Evolutionary conservation across 2,113 vertebrate species (phyloP).

Genomic region (Martes martes): DNA sequence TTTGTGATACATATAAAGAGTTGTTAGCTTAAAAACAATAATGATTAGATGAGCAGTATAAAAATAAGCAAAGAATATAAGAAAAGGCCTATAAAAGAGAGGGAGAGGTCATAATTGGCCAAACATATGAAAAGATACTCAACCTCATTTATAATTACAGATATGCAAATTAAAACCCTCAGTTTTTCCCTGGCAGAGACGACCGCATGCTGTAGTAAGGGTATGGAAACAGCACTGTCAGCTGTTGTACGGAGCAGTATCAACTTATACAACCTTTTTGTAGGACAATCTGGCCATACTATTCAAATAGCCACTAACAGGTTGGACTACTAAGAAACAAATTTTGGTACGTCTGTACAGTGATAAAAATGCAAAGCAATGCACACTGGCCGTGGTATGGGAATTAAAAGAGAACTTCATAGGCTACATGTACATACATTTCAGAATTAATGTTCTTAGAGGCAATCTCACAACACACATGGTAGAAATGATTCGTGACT

Average conservation of each 20-base stretch:
- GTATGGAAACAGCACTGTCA: background rate
- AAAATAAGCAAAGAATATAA: background rate
- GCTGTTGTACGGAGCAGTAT: background rate
- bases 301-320: background rate
- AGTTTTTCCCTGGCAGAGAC: background rate
- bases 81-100: background rate
- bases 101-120: background rate
- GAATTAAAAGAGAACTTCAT: background rate
- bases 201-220: background rate
- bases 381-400: background rate
- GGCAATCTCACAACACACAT: background rate
- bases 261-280: background rate
- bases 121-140: background rate
- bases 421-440: background rate
- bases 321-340: background rate
- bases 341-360: background rate
- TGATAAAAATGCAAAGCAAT: background rate
- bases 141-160: background rate
- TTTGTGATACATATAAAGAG: background rate
- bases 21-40: conserved; percentile 32
- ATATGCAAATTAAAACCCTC: background rate
- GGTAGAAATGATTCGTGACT: background rate
- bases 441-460: background rate
- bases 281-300: background rate
- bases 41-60: background rate